Base-by-base conservation (phyloP, 2,888 invertebrate species). In the Petrophora chlorosata region DNA sequence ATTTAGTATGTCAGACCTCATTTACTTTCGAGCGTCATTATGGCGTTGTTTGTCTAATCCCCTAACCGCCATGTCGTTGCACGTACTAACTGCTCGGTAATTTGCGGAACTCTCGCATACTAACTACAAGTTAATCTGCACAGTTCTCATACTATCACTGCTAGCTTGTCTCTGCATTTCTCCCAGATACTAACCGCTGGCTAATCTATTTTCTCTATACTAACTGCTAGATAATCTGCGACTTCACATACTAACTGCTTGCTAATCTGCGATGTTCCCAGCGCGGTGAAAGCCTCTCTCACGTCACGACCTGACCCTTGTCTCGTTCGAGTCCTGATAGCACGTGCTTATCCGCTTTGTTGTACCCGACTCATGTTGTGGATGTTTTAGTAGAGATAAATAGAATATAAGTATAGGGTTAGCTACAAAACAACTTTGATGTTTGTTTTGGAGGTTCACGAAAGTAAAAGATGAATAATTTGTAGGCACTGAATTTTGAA, bases 261-360 rank as follows among this genome's bases (percentile, higher is more conserved):
- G 26, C 14, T 26, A 22, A 43, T 35, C 54, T 61, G 60, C 58
- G 56, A 10, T 10, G 17, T 41, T 63, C 66, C 61, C 56, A 54
- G 61, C 59, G 54, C 57, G 52, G 70, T 65, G 70, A 70, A 69
- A 70, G 70, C 63, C 54, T 46, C 43, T 56, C 50, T 46, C 63
- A 62, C 60, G 59, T 46, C 63, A 62, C 60, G 59, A 39, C 36
- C 39, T 54, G 63, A 59, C 65, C 59, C 39, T 58, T 28, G 12
- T 34, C 26, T 23, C n/a, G n/a, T n/a, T n/a, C n/a, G 16, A 19
- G 32, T 53, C 47, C 53, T 47, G 50, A 47, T 50, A 47, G 33
- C 45, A 48, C 41, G 49, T 35, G 36, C 35, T 45, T 13, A 25
- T 39, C 17, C 30, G 9, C 35, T 42, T 50, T 30, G 26, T 33